Conservation (phyloP, 2,797 vertebrate species). For the Geotrypetes seraphini region DNA sequence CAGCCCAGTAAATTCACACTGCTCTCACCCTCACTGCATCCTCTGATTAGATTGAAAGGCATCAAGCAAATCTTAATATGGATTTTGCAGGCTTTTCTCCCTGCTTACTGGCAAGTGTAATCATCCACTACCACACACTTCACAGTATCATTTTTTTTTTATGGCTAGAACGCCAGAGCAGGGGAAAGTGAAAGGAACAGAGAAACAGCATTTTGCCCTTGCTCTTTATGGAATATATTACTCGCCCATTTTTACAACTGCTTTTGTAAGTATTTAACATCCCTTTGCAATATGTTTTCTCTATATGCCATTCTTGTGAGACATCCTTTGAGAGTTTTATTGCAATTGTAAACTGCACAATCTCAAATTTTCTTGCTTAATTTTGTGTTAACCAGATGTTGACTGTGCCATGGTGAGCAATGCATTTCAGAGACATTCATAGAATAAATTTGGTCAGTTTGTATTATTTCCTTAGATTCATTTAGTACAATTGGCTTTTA, state of each 20-base stretch:
- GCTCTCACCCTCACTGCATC: slow-evolving; percentile 34
- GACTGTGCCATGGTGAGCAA: too few relatives aligned
- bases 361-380: neutral
- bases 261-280: neutral
- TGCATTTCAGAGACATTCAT: too few relatives aligned
- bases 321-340: neutral
- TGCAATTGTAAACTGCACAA: neutral
- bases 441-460: too few relatives aligned
- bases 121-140: too few relatives aligned
- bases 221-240: neutral
- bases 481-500: too few relatives aligned
- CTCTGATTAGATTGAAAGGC: slow-evolving; percentile 35
- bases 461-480: too few relatives aligned
- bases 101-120: slow-evolving; percentile 1
- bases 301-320: neutral
- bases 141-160: slow-evolving; percentile 13
- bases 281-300: neutral
- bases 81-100: slow-evolving; percentile 1
- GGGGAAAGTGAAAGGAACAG: slow-evolving; percentile 1
- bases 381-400: too few relatives aligned
- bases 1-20: slow-evolving; percentile 41
- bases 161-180: slow-evolving; percentile 5
- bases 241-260: neutral
- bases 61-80: slow-evolving; percentile 13
- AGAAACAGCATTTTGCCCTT: slow-evolving; percentile 1